These are phyloP conservation scores for Danio jaintianensis DNA, from an alignment of 2,797 vertebrate species.

Conservation along the genomic window DNA sequence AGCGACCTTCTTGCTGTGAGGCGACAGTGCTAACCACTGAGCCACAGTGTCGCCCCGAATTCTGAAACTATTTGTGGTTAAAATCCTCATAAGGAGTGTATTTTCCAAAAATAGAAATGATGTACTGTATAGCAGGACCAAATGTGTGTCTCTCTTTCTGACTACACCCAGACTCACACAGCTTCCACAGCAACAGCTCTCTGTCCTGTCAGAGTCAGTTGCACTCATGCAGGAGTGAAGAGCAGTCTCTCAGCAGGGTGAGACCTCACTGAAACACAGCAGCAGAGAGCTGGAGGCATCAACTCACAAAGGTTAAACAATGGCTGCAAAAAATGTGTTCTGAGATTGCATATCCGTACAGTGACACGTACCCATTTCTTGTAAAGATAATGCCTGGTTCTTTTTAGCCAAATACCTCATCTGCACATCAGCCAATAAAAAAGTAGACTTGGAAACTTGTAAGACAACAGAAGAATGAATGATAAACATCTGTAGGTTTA, in stretches of 20 bases:
- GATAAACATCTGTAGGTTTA: too few relatives aligned
- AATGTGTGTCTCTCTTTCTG: slow-evolving; percentile 5
- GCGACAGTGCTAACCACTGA: too few relatives aligned
- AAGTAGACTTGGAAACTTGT: too few relatives aligned
- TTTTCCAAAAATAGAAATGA: background rate
- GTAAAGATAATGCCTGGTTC: background rate
- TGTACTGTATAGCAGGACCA: background rate
- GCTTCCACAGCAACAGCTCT: slow-evolving; percentile 40
- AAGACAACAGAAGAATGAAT: too few relatives aligned
- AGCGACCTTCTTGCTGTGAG: too few relatives aligned
- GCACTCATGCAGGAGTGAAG: slow-evolving; percentile 41
- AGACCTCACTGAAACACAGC: slow-evolving; percentile 24
- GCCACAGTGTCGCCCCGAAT: too few relatives aligned
- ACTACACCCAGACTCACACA: background rate
- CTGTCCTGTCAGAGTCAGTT: slow-evolving; percentile 41
- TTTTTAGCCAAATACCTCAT: slow-evolving; percentile 5
- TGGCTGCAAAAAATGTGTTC: slow-evolving; percentile 4
- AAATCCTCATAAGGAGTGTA: background rate
- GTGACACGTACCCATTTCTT: background rate
- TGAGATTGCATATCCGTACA: background rate
- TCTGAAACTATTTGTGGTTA: background rate
- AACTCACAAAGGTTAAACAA: slow-evolving; percentile 40
- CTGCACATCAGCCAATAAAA: background rate
- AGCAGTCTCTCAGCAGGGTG: slow-evolving; percentile 26
- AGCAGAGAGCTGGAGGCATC: slow-evolving; percentile 24